phyloP scores from a whole-genome alignment of 1,140 invertebrate species.

The Drosophila lacertosa region DNA sequence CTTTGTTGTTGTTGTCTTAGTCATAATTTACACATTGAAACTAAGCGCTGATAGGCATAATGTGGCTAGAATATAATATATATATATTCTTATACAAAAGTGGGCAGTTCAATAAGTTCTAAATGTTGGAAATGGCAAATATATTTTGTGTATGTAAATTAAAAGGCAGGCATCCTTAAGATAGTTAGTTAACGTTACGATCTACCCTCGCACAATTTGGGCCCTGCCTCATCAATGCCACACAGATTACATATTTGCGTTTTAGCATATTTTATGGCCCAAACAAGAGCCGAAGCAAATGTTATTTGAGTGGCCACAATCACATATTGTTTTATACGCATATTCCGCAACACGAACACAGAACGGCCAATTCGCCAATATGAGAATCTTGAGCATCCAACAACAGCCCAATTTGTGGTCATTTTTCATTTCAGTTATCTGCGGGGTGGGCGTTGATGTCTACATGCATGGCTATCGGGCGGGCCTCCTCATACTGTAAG shows the following conservation, averaged over 20 bases:
- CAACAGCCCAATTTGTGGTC: conserved; percentile 49
- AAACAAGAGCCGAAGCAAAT: conserved; percentile 44
- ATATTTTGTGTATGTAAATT: too few relatives aligned
- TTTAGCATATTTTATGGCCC: conserved; percentile 59
- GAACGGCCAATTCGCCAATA: neutral
- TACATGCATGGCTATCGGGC: conserved; percentile 74
- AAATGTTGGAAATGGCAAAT: neutral
- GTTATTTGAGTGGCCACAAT: conserved; percentile 52
- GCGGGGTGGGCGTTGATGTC: conserved; percentile 81
- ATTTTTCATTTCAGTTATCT: conserved; percentile 77
- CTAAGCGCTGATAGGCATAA: conserved; percentile 37
- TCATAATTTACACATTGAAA: conserved; percentile 67
- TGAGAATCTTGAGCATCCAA: conserved; percentile 22
- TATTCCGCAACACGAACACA: conserved; percentile 37
- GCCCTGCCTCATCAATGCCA: conserved; percentile 31
- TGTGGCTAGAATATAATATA: conserved; percentile 49
- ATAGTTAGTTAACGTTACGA: conserved; percentile 5
- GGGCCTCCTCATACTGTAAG: conserved; percentile 81
- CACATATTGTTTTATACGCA: conserved; percentile 58
- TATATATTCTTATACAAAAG: conserved; percentile 17
- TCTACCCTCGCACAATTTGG: conserved; percentile 29
- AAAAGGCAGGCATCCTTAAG: too few relatives aligned
- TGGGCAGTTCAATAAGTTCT: conserved; percentile 20
- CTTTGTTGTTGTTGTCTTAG: conserved; percentile 7
- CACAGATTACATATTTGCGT: conserved; percentile 44